These are phyloP conservation scores for Operophtera brumata DNA, from an alignment of 2,888 invertebrate species.

Conservation along the genomic window DNA sequence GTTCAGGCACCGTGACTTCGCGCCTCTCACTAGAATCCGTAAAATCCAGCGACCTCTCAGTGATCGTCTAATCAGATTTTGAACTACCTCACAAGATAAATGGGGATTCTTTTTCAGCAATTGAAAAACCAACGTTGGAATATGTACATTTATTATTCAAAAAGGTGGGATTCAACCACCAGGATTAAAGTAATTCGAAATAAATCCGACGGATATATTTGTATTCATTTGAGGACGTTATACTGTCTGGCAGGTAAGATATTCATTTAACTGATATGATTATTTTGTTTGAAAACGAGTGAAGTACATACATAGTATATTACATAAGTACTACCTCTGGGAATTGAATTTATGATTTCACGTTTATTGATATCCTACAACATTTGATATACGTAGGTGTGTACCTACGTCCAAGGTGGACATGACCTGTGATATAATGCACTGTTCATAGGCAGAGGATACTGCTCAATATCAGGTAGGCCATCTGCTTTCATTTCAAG, in stretches of 20 bases:
- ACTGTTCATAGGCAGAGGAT: too few species aligned
- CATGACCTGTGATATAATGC: too few species aligned
- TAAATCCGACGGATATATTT: background rate
- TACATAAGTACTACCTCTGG: too few species aligned
- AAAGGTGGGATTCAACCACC: background rate
- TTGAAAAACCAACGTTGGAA: constrained; percentile 48
- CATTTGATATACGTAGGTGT: too few species aligned
- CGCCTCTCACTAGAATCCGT: constrained; percentile 49
- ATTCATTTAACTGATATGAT: background rate
- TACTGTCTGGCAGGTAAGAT: background rate
- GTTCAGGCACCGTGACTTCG: constrained; percentile 38
- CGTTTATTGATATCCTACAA: too few species aligned
- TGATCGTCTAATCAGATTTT: constrained; percentile 63
- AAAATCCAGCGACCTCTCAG: constrained; percentile 52
- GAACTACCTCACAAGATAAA: constrained; percentile 64
- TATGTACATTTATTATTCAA: constrained; percentile 3
- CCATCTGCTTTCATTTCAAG: too few species aligned
- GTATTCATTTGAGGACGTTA: background rate
- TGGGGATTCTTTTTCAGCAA: constrained; percentile 59
- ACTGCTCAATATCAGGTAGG: too few species aligned
- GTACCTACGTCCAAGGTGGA: too few species aligned
- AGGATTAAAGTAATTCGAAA: constrained; percentile 1
- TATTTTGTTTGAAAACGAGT: too few species aligned
- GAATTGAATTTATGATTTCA: too few species aligned
- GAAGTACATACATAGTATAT: too few species aligned